These are phyloP conservation scores for Chloromyia formosa DNA, from an alignment of 2,888 invertebrate species.

Conservation along the genomic window DNA sequence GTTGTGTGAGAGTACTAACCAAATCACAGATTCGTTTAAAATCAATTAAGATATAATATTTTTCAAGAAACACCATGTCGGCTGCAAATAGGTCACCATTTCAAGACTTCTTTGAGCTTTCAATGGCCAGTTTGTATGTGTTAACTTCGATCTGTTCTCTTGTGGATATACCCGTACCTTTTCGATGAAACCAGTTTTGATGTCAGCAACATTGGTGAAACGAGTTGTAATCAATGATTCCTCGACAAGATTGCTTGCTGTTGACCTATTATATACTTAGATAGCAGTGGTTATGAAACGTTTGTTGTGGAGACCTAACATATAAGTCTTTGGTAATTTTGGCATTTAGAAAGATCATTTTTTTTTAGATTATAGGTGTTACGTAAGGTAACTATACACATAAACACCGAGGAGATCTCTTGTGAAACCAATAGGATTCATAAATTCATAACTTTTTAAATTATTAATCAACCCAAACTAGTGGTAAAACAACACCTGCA, in stretches of 20 bases:
- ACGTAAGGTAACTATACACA: no score
- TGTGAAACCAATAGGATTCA: no score
- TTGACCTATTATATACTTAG: conserved; percentile 1
- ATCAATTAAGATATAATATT: conserved; percentile 28
- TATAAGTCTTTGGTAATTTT: no score
- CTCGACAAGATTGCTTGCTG: not conserved
- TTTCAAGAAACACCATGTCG: not conserved
- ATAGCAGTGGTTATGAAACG: not conserved
- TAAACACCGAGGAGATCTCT: no score
- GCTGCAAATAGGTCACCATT: conserved; percentile 21
- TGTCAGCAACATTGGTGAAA: conserved; percentile 6
- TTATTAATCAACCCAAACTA: no score
- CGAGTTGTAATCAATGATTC: not conserved
- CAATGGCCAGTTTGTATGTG: not conserved
- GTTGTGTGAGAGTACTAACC: no score
- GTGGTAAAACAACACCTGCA: no score
- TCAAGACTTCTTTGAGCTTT: not conserved
- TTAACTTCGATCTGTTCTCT: not conserved
- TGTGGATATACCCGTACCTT: not conserved
- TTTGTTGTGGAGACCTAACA: not conserved
- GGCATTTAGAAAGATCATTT: no score
- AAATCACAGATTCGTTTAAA: conserved; percentile 7
- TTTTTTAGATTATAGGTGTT: no score
- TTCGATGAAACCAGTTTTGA: not conserved
- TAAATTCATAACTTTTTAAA: no score